Base-by-base conservation (phyloP, 2,113 vertebrate genomes). In the Lontra canadensis region DNA sequence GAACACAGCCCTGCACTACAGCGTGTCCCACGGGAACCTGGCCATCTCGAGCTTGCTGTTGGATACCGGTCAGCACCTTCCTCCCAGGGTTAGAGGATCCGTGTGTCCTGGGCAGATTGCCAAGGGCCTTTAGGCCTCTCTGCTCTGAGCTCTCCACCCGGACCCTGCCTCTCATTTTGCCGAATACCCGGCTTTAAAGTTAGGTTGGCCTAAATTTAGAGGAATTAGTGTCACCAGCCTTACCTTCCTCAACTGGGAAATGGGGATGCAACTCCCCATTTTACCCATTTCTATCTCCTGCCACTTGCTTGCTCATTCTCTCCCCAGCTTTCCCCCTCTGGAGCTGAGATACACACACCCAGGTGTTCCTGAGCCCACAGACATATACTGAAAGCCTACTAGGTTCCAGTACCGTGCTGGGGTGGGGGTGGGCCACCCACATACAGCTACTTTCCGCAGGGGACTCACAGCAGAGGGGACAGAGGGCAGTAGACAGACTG, bases 1-100 rank as follows among this genome's bases (percentile, higher is more conserved):
- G 61, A 99, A 99, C 99, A 99, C 99, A 0, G 99, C 99, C 57
- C 98, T 99, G 52, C 99, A 99, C 98, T 99, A 99, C 99, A 99
- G 99, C 0, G 99, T 99, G 80, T 99, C 99, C 4, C 99, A 99
- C 97, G 99, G 99, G 98, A 99, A 99, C 98, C 99, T 99, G 84
- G 95, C 98, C 14, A 99, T 99, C 0, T 99, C 99, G 39, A 98
- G 76, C 81, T 98, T 99, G 94, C 98, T 99, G 94, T 98, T 99
- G 88, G 99, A 99, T 97, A 99, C 99, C 0, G 99, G 99, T 99
- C 49, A 98, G 99, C 96, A 80, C 7, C 6, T 61, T 36, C 18
- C n/a, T 14, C 10, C 10, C 23, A 15, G 9, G 34, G 71, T 65
- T 31, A 29, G 36, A n/a, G n/a, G 21, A 14, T 6, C 67, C 36